Conservation (phyloP, 2,888 invertebrate species). For the Hydropsyche betteni region DNA sequence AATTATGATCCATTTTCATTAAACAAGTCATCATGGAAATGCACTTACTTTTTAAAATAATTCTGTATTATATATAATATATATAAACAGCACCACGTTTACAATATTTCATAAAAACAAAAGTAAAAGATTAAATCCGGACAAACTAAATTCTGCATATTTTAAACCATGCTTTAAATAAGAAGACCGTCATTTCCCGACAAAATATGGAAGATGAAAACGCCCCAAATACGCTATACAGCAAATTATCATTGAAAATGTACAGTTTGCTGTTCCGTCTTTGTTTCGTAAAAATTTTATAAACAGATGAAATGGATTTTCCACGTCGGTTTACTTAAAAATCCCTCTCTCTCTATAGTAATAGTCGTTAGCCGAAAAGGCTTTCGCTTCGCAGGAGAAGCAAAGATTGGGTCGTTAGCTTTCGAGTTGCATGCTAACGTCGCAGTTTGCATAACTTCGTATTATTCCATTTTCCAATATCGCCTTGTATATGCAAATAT, state of each 20-base stretch:
- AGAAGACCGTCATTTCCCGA: too few relatives aligned
- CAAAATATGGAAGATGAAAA: too few relatives aligned
- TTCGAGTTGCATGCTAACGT: constrained; percentile 15
- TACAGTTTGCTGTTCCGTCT: not conserved
- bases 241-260: too few relatives aligned
- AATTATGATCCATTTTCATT: too few relatives aligned
- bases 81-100: too few relatives aligned
- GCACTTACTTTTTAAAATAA: too few relatives aligned
- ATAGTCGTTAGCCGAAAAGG: constrained; percentile 20
- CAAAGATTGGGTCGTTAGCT: constrained; percentile 18
- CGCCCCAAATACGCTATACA: too few relatives aligned
- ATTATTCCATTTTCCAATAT: constrained; percentile 12
- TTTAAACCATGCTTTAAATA: too few relatives aligned
- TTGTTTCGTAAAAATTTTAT: not conserved
- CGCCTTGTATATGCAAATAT: not conserved
- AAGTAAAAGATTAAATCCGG: too few relatives aligned
- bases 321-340: constrained; percentile 1
- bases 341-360: not conserved
- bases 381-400: not conserved
- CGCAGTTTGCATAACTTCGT: constrained; percentile 14
- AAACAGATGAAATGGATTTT: constrained; percentile 1
- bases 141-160: too few relatives aligned
- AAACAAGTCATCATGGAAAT: too few relatives aligned
- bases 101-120: not conserved
- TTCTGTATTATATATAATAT: too few relatives aligned